Conservation (phyloP, 2,797 vertebrate species). For the Halcyon badia region DNA sequence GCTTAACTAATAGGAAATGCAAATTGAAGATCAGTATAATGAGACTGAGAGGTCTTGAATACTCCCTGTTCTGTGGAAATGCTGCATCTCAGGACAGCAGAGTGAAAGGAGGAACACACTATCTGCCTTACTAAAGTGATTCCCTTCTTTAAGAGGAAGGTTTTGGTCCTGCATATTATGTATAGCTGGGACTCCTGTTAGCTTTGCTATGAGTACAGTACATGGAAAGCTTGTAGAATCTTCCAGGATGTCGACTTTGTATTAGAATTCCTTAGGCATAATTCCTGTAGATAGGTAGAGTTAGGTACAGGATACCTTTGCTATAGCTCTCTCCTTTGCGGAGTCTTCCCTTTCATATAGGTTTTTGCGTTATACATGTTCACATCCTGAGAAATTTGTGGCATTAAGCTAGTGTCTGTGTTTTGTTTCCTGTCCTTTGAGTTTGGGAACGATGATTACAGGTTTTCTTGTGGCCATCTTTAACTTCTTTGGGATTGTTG, state of each 20-base stretch:
- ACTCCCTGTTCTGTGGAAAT: background rate
- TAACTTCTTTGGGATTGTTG: background rate
- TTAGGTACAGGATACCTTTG: background rate
- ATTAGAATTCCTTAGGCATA: background rate
- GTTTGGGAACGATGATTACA: background rate
- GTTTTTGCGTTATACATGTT: background rate
- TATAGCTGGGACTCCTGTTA: background rate
- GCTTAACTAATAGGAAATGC: background rate
- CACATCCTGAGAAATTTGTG: background rate
- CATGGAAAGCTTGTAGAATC: background rate
- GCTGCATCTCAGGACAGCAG: background rate
- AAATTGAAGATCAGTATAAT: background rate
- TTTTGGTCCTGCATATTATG: fast-evolving
- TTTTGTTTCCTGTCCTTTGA: background rate
- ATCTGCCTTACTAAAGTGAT: background rate
- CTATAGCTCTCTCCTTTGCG: background rate
- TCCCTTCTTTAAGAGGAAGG: background rate
- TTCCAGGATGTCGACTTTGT: background rate
- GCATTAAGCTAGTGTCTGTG: background rate
- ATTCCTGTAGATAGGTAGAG: background rate
- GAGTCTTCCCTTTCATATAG: background rate
- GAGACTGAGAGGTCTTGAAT: background rate
- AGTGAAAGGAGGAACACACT: background rate
- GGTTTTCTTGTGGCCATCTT: background rate
- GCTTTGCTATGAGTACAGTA: background rate